Evolutionary conservation across 2,797 vertebrate genomes (phyloP), one percentile per base, ranked within the genome.

Genomic region (Xenentodon cancila): DNA sequence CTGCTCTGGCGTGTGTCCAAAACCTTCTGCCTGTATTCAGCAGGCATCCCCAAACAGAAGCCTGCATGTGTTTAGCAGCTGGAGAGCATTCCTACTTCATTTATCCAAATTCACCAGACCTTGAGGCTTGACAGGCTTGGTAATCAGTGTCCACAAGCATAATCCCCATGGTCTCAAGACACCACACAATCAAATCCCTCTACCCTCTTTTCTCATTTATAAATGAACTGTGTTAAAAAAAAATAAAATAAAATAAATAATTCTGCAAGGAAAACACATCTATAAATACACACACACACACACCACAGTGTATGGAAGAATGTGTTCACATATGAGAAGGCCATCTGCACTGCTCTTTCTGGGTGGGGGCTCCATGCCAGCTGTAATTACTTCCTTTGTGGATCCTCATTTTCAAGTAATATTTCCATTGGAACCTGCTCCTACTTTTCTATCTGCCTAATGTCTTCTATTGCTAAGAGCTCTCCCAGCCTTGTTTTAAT

Each of bases 111-210:
- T 80, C 75, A 85, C 82, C 83, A 83, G 74, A 81, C 75, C 81
- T 91, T 88, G 79, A 74, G 71, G 83, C 80, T 84, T 87, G 90
- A 89, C 90, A 91, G 86, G 78, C 75, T 85, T 71, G 73, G 85
- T 91, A 91, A 91, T 90, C 87, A 88, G 82, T 84, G 85, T 88
- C 85, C 88, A 86, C 76, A 81, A 86, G 81, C 68, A 84, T 86
- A 91, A 89, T 88, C 82, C 77, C 84, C 70, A 25, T 67, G 54
- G 84, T 90, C 84, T 88, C 80, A 69, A 83, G 79, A 78, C 85
- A 71, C 63, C 54, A 68, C 62, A 77, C 58, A 76, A 73, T 75
- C 65, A 78, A 73, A 86, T 86, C 63, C 47, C 32, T 69, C 27
- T 53, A 44, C n/a, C 30, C 44, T 44, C 7, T 60, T 20, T 44